A percentile compares a stretch with the other conserved stretches of the same genome.
phyloP scores from a whole-genome alignment of 2,888 invertebrate species.

The Himalopsyche japonica region DNA sequence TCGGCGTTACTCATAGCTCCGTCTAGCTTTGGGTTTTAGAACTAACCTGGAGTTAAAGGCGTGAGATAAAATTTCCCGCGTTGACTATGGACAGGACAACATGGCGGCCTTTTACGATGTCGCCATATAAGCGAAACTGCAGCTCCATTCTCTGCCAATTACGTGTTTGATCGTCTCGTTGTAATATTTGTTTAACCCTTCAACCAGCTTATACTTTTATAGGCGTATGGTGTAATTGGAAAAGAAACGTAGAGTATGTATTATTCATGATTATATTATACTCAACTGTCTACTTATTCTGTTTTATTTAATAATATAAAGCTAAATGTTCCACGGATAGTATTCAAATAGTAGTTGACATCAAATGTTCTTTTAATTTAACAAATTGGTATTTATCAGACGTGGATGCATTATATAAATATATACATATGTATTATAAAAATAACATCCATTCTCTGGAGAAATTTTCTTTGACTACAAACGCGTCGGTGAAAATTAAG shows the following conservation, averaged over 20 bases:
- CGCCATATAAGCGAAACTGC: conserved; percentile 13
- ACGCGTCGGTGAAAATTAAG: too few species aligned
- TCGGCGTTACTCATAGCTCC: too few species aligned
- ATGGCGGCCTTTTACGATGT: conserved; percentile 16
- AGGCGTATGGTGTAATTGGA: not conserved
- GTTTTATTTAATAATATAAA: too few species aligned
- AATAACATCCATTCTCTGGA: too few species aligned
- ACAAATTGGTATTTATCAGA: too few species aligned
- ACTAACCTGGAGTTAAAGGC: not conserved
- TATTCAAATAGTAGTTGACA: too few species aligned
- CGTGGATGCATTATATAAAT: too few species aligned
- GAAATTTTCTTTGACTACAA: too few species aligned
- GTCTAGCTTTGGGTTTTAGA: not conserved
- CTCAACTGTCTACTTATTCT: not conserved
- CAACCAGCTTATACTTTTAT: not conserved
- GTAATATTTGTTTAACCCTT: conserved; percentile 14
- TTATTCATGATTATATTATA: not conserved
- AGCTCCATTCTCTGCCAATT: conserved; percentile 24
- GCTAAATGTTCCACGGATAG: too few species aligned
- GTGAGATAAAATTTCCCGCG: not conserved
- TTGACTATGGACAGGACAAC: not conserved
- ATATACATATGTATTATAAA: too few species aligned
- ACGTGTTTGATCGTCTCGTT: not conserved
- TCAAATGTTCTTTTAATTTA: too few species aligned
- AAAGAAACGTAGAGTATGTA: not conserved